Percentiles rank a stretch among this genome's conserved stretches.
These are phyloP conservation scores for Tipula vernalis DNA, from an alignment of 2,888 invertebrate genomes.

Conservation along the genomic window DNA sequence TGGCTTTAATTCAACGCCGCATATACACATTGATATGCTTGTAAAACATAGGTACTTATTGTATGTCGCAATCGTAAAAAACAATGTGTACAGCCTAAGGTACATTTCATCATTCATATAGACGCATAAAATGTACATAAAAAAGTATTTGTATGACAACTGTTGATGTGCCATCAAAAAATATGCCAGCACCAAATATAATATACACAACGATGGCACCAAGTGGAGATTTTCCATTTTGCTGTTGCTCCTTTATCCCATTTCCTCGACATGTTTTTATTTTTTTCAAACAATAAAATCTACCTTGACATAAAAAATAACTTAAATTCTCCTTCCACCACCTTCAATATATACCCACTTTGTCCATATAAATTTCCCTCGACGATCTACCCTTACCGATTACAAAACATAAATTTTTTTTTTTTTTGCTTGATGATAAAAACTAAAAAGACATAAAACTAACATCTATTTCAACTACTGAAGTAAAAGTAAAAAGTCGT, in stretches of 20 bases:
- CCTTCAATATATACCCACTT: neutral
- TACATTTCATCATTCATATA: neutral
- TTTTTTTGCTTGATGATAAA: neutral
- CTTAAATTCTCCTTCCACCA: neutral
- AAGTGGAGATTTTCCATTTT: neutral
- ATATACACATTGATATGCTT: neutral
- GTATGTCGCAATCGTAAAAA: neutral
- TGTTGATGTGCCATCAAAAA: neutral
- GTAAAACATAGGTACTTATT: neutral
- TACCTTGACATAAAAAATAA: conserved; percentile 4
- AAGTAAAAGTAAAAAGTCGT: conserved; percentile 6
- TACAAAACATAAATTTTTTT: neutral
- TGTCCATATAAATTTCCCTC: neutral
- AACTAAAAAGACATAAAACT: conserved; percentile 7
- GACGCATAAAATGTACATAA: neutral
- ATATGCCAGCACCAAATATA: neutral
- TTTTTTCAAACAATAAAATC: neutral
- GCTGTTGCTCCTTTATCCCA: neutral
- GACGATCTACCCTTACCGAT: neutral
- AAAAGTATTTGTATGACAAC: neutral
- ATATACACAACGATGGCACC: neutral
- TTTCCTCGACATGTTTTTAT: neutral
- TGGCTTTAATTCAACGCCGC: too few relatives aligned
- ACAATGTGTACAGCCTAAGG: neutral
- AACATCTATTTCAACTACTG: conserved; percentile 7